Conservation (phyloP, 1,140 invertebrate species). For the Euglossa dilemma region DNA sequence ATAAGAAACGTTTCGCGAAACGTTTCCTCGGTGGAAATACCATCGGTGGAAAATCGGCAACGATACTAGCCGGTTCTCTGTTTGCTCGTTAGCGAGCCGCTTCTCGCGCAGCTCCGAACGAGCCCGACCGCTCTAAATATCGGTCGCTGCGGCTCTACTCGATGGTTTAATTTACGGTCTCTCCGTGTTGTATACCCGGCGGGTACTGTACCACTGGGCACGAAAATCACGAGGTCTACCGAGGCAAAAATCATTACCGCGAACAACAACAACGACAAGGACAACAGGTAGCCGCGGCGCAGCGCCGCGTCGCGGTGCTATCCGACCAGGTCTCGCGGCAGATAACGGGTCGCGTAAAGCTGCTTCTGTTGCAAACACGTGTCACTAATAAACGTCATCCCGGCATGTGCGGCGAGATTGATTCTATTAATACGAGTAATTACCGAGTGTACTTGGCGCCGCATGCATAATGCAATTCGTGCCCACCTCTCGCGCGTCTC, state of each 20-base stretch:
- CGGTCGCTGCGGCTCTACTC: too few species aligned
- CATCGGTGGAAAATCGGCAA: too few species aligned
- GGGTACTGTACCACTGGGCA: not conserved
- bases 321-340: constrained; percentile 31
- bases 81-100: too few species aligned
- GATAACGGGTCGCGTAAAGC: constrained; percentile 62
- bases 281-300: constrained; percentile 41
- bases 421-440: constrained; percentile 72
- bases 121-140: too few species aligned
- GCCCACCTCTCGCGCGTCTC: constrained; percentile 9
- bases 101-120: too few species aligned
- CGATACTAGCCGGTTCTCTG: too few species aligned
- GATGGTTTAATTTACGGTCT: too few species aligned
- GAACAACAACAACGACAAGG: not conserved
- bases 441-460: constrained; percentile 68
- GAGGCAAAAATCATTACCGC: constrained; percentile 26
- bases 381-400: constrained; percentile 69
- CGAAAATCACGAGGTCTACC: constrained; percentile 5
- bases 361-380: constrained; percentile 64
- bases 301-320: constrained; percentile 18
- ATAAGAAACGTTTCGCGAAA: too few species aligned
- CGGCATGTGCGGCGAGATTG: constrained; percentile 66
- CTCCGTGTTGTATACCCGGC: too few species aligned
- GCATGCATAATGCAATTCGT: constrained; percentile 68
- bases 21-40: too few species aligned